Evolutionary conservation across 2,888 invertebrate genomes (phyloP).

Genomic region (Iphiclides podalirius): DNA sequence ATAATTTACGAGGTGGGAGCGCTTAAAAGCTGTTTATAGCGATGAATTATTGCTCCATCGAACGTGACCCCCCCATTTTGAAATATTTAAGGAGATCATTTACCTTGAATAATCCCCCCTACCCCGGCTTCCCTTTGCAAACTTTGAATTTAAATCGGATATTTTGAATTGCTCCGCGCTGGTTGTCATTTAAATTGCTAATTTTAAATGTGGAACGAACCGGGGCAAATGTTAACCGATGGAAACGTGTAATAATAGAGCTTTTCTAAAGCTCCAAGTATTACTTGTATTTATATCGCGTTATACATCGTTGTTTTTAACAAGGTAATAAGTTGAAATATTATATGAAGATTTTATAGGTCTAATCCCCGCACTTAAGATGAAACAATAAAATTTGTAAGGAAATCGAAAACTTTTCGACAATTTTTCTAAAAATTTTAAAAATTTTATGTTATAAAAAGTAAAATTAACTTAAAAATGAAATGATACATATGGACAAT

Average conservation of each 20-base stretch:
- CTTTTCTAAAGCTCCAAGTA: not conserved
- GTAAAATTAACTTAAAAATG: too few species aligned
- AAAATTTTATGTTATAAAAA: too few species aligned
- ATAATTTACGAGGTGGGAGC: slow-evolving; percentile 58
- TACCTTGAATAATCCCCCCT: slow-evolving; percentile 21
- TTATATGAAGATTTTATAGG: too few species aligned
- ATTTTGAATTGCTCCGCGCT: slow-evolving; percentile 17
- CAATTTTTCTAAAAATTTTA: too few species aligned
- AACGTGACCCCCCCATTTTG: slow-evolving; percentile 32
- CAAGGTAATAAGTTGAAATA: too few species aligned
- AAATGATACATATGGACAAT: too few species aligned
- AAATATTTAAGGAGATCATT: slow-evolving; percentile 22
- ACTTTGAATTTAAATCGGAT: slow-evolving; percentile 22
- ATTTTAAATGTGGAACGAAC: slow-evolving; percentile 15
- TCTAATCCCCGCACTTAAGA: too few species aligned
- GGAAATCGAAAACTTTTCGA: too few species aligned
- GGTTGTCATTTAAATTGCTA: slow-evolving; percentile 21
- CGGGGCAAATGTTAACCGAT: slow-evolving; percentile 4
- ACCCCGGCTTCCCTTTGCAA: slow-evolving; percentile 3
- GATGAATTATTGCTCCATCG: slow-evolving; percentile 49
- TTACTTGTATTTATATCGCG: not conserved
- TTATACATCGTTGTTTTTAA: too few species aligned
- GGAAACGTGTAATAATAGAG: not conserved
- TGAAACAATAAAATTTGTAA: too few species aligned
- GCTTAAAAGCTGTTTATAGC: slow-evolving; percentile 56